These are phyloP conservation scores for Leptinotarsa juncta DNA, from an alignment of 2,888 invertebrate genomes.

Conservation along the genomic window DNA sequence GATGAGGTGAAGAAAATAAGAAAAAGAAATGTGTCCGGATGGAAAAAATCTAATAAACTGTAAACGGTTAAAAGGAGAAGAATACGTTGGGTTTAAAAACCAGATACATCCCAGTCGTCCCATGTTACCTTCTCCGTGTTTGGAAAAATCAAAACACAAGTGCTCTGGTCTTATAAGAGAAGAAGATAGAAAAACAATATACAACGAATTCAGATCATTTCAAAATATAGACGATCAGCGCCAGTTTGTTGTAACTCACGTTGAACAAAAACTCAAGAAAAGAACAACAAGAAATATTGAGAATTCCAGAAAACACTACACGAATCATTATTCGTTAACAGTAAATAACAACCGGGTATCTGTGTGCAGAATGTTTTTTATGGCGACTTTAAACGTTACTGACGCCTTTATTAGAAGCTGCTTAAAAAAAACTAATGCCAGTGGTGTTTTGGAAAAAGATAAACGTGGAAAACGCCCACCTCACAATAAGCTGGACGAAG, in stretches of 20 bases:
- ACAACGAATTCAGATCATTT: conserved; percentile 22
- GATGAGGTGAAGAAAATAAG: background rate
- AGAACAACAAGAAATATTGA: conserved; percentile 33
- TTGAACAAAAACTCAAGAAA: conserved; percentile 11
- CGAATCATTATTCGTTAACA: conserved; percentile 36
- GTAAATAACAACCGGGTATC: conserved; percentile 36
- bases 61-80: background rate
- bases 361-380: conserved; percentile 46
- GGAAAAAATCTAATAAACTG: background rate
- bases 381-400: conserved; percentile 43
- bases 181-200: conserved; percentile 28
- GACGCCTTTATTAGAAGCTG: conserved; percentile 48
- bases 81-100: background rate
- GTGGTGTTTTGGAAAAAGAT: conserved; percentile 45
- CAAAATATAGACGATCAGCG: conserved; percentile 27
- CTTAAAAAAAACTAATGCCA: conserved; percentile 42
- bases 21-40: background rate
- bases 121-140: conserved; percentile 25
- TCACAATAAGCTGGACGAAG: conserved; percentile 35
- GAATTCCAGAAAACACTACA: conserved; percentile 45
- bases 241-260: conserved; percentile 26
- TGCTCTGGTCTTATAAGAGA: conserved; percentile 19
- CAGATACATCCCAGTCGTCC: conserved; percentile 11
- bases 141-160: conserved; percentile 23
- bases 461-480: conserved; percentile 42